Evolutionary conservation across 2,797 vertebrate genomes (phyloP).

Genomic region (Sebastiscus tertius): DNA sequence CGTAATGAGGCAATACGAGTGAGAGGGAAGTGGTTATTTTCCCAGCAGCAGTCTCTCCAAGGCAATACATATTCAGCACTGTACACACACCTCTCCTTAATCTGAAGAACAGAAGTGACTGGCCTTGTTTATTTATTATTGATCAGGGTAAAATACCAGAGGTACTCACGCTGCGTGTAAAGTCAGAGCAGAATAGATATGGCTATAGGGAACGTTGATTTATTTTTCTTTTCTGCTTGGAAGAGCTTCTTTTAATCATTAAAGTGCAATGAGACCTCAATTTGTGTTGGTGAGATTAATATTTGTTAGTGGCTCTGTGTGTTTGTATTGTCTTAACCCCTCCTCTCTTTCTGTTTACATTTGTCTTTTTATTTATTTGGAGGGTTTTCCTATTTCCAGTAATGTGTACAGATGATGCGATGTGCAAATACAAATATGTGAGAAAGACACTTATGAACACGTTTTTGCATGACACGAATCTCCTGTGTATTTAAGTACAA

Average conservation of each 20-base stretch:
- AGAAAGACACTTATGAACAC: background rate
- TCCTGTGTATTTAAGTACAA: background rate
- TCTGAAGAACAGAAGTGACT: conserved; percentile 35
- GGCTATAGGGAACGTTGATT: background rate
- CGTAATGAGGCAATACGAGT: conserved; percentile 2
- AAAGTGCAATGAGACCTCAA: conserved; percentile 36
- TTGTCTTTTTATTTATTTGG: background rate
- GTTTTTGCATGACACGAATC: no score
- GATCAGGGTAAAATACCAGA: conserved; percentile 49
- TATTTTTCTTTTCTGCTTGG: conserved; percentile 9
- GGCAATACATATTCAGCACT: conserved; percentile 45
- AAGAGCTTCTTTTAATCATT: conserved; percentile 36
- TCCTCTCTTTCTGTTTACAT: background rate
- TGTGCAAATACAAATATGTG: background rate
- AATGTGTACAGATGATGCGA: background rate
- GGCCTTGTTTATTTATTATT: conserved; percentile 60
- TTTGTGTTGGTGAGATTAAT: conserved; percentile 43
- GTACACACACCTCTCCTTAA: conserved; percentile 16
- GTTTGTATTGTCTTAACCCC: conserved; percentile 25
- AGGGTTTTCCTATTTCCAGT: background rate
- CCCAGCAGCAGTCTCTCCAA: background rate
- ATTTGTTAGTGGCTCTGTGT: conserved; percentile 28
- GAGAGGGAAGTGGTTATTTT: conserved; percentile 1
- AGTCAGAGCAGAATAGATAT: conserved; percentile 32
- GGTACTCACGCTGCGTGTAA: conserved; percentile 33